Conservation (phyloP, 2,888 invertebrate species). For the Synergus umbraculus region DNA sequence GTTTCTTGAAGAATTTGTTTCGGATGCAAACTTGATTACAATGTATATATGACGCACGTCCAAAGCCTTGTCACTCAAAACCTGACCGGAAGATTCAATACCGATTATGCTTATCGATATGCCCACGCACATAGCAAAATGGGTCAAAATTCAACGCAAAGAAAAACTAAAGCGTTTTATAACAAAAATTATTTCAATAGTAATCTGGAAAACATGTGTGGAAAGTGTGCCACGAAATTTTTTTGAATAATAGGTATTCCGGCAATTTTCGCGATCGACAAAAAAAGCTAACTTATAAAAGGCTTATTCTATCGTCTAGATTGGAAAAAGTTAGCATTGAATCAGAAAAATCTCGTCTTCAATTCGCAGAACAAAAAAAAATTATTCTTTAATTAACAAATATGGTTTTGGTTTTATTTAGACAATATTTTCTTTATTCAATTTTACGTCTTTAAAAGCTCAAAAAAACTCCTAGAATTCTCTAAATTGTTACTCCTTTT, state of each 20-base stretch:
- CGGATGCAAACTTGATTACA: conserved; percentile 3
- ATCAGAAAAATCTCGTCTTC: no score
- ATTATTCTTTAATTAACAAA: no score
- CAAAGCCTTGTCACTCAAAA: conserved; percentile 31
- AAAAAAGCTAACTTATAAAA: conserved; percentile 7
- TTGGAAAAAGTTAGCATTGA: no score
- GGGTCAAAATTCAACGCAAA: neutral
- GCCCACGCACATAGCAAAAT: conserved; percentile 19
- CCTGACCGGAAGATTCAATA: conserved; percentile 33
- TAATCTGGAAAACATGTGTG: neutral
- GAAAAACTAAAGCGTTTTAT: neutral
- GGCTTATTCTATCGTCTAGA: neutral
- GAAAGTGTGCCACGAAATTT: neutral
- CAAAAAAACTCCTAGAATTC: conserved; percentile 15
- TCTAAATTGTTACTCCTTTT: neutral
- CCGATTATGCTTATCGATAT: conserved; percentile 19
- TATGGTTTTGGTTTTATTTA: no score
- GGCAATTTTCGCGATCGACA: conserved; percentile 6
- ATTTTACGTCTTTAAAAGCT: neutral
- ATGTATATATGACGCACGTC: conserved; percentile 17
- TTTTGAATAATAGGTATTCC: neutral
- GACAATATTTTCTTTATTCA: no score
- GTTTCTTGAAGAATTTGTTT: conserved; percentile 3
- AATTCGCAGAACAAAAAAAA: no score
- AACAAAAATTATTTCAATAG: neutral